These are phyloP conservation scores for Trimorus sp. DNA, from an alignment of 2,888 invertebrate genomes.

Conservation along the genomic window DNA sequence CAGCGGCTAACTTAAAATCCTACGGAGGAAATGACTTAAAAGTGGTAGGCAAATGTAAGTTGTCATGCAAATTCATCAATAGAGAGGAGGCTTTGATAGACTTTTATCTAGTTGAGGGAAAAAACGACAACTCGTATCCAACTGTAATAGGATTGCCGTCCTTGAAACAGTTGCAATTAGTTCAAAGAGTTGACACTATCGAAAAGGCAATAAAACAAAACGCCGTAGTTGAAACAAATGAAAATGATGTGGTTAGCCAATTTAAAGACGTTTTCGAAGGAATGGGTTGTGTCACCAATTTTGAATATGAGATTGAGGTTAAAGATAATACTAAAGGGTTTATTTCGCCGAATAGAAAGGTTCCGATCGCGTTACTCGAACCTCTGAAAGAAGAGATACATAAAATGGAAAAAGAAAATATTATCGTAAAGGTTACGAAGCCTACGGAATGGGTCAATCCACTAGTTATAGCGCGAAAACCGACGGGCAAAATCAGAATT, in stretches of 20 bases:
- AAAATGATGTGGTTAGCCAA: constrained; percentile 8
- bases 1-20: constrained; percentile 15
- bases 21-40: constrained; percentile 24
- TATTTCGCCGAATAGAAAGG: too few species aligned
- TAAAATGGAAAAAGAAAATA: too few species aligned
- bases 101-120: constrained; percentile 23
- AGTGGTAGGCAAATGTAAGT: constrained; percentile 24
- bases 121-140: constrained; percentile 3
- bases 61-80: constrained; percentile 17
- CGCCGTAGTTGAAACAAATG: too few species aligned
- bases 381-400: too few species aligned
- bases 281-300: constrained; percentile 60
- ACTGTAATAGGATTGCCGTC: constrained; percentile 42
- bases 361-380: too few species aligned
- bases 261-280: constrained; percentile 62
- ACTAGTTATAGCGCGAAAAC: too few species aligned
- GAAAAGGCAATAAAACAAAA: too few species aligned
- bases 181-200: neutral
- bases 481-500: too few species aligned
- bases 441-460: too few species aligned
- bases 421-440: too few species aligned
- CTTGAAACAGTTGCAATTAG: constrained; percentile 22
- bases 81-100: constrained; percentile 18
- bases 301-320: constrained; percentile 58
- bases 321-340: too few species aligned